A percentile compares a stretch with the other conserved stretches of the same genome.
Conservation (phyloP, 2,888 invertebrate species). For the Caenorhabditis sp. region DNA sequence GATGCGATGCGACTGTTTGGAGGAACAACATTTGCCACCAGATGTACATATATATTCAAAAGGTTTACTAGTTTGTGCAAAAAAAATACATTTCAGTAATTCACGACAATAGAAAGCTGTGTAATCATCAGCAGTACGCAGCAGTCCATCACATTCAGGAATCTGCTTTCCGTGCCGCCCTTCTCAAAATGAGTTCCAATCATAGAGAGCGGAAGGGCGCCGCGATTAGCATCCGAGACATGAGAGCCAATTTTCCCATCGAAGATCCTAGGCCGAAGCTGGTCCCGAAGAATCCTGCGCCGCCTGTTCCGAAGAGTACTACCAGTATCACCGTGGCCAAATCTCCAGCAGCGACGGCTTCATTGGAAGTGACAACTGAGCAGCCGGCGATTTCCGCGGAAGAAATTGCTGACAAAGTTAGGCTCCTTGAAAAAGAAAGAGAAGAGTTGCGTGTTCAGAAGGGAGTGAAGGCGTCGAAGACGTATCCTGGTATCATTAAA, state of each 20-base stretch:
- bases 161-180: constrained; percentile 31
- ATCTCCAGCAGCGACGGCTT: neutral
- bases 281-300: neutral
- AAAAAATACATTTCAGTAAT: constrained; percentile 7
- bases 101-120: constrained; percentile 12
- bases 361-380: constrained; percentile 3
- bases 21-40: constrained; percentile 33
- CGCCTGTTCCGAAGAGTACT: neutral
- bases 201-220: constrained; percentile 19
- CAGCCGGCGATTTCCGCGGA: neutral
- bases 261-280: constrained; percentile 4
- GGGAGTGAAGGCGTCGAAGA: neutral
- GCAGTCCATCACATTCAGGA: constrained; percentile 27
- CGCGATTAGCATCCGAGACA: constrained; percentile 12
- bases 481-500: constrained; percentile 25
- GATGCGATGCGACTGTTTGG: constrained; percentile 39
- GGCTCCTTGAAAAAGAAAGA: neutral
- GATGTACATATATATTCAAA: constrained; percentile 2
- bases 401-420: neutral
- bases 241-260: constrained; percentile 30
- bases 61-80: neutral
- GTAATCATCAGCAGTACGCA: constrained; percentile 22
- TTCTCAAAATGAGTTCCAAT: constrained; percentile 26
- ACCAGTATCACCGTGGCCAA: constrained; percentile 26
- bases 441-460: no score